Evolutionary conservation across 2,888 invertebrate genomes (phyloP).

Genomic region (Linnaemya tessellans): DNA sequence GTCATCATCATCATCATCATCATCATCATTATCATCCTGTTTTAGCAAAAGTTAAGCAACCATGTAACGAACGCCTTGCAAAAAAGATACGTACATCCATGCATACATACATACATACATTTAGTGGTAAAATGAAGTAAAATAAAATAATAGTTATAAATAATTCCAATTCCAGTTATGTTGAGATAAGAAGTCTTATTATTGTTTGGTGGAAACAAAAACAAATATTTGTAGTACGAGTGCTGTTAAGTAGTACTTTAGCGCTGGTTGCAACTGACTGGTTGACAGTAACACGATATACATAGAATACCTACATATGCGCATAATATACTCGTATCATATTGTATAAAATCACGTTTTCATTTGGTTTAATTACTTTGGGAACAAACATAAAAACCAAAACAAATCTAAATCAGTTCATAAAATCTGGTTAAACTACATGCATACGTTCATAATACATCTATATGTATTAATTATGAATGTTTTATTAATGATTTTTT

Average conservation of each 20-base stretch:
- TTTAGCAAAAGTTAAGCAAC: constrained; percentile 43
- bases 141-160: constrained; percentile 2
- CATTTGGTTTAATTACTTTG: constrained; percentile 69
- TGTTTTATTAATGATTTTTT: constrained; percentile 58
- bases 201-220: constrained; percentile 52
- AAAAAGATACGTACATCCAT: constrained; percentile 5
- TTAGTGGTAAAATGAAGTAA: neutral
- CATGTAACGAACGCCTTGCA: constrained; percentile 52
- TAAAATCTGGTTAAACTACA: constrained; percentile 33
- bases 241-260: neutral
- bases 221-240: constrained; percentile 43
- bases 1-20: constrained; percentile 29
- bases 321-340: constrained; percentile 17
- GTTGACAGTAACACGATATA: neutral
- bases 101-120: too few species aligned
- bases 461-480: constrained; percentile 27
- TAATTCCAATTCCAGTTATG: constrained; percentile 56
- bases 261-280: neutral
- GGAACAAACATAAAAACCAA: constrained; percentile 54
- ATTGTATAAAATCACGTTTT: constrained; percentile 63
- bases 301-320: neutral
- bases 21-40: constrained; percentile 31
- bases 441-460: neutral
- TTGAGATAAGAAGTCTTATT: constrained; percentile 47
- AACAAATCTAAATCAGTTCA: constrained; percentile 48